Conservation (phyloP, 2,113 vertebrate genomes). For the Carlito syrichta region DNA sequence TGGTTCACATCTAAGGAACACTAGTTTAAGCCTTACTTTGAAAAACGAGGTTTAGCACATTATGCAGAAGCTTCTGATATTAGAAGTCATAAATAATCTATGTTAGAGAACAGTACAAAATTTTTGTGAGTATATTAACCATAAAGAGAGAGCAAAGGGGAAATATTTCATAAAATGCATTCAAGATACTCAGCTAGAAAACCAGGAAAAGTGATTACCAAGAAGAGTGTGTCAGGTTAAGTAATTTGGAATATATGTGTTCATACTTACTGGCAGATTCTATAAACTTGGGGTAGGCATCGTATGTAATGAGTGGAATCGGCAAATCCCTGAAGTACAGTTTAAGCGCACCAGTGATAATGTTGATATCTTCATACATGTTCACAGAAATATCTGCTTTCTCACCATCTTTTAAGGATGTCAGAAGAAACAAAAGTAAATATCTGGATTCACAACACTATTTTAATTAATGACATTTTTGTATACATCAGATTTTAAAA, state of each 20-base stretch:
- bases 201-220: background rate
- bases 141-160: background rate
- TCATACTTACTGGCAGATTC: slow-evolving; percentile 94
- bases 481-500: slow-evolving; percentile 50
- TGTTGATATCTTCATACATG: slow-evolving; percentile 99
- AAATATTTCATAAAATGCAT: background rate
- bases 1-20: background rate
- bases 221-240: background rate
- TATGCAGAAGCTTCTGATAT: background rate
- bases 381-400: slow-evolving; percentile 98
- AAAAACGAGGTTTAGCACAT: background rate
- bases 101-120: background rate
- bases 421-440: slow-evolving; percentile 66
- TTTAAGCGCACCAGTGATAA: slow-evolving; percentile 98
- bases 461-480: slow-evolving; percentile 34
- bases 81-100: background rate
- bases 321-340: slow-evolving; percentile 99
- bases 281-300: slow-evolving; percentile 97
- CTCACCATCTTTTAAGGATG: slow-evolving; percentile 91
- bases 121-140: background rate
- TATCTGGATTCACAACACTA: slow-evolving; percentile 17
- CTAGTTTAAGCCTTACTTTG: background rate
- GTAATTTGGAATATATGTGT: rapidly evolving
- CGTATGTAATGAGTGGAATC: slow-evolving; percentile 97
- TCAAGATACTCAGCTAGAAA: background rate